Conservation (phyloP, 1,140 invertebrate species). For the Cydia amplana region DNA sequence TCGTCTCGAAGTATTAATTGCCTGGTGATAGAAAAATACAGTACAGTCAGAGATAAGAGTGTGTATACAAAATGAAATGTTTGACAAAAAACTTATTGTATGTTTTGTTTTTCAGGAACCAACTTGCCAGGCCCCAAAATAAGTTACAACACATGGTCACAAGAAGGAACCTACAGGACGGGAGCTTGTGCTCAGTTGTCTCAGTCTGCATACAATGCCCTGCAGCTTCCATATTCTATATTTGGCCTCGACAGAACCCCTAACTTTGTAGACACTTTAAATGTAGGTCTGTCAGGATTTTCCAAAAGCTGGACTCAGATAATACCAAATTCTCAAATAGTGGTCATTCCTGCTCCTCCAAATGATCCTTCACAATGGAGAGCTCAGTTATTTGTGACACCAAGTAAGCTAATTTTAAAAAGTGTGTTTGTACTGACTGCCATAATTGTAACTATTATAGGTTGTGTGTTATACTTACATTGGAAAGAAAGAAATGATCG, state of each 20-base stretch:
- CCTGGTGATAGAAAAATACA: no score
- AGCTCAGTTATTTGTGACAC: constrained; percentile 96
- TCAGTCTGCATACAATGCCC: constrained; percentile 94
- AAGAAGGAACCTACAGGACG: constrained; percentile 87
- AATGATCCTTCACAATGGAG: constrained; percentile 91
- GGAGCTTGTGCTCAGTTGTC: constrained; percentile 92
- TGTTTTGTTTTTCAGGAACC: constrained; percentile 82
- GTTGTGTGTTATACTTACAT: constrained; percentile 93
- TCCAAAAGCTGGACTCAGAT: constrained; percentile 92
- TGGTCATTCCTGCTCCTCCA: constrained; percentile 94
- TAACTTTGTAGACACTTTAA: constrained; percentile 96
- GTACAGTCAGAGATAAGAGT: no score
- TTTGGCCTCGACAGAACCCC: constrained; percentile 98
- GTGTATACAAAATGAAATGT: no score
- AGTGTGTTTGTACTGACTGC: constrained; percentile 94
- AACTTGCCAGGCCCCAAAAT: constrained; percentile 94
- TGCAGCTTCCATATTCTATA: constrained; percentile 96
- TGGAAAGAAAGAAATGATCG: constrained; percentile 97
- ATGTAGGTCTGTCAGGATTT: constrained; percentile 88
- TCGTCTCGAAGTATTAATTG: no score
- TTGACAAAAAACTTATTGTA: neutral
- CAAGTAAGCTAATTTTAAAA: constrained; percentile 94
- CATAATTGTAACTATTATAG: constrained; percentile 91
- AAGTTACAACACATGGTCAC: constrained; percentile 91
- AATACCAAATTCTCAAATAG: constrained; percentile 98